Conservation (phyloP, 1,140 invertebrate genomes). For the Cherax quadricarinatus region DNA sequence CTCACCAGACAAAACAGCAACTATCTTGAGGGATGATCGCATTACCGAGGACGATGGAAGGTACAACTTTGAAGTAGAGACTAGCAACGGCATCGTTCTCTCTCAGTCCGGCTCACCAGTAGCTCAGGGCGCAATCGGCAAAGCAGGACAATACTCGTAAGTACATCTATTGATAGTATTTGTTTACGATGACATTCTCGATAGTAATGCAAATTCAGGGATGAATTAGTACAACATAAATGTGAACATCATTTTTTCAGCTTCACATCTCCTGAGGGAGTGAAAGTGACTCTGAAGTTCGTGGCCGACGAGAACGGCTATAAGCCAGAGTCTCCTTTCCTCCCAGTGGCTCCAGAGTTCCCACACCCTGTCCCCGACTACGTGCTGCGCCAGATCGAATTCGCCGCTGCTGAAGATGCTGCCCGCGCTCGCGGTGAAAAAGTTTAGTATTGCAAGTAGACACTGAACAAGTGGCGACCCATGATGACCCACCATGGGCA, state of each 20-base stretch:
- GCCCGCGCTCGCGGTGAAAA: not conserved
- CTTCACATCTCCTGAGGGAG: not conserved
- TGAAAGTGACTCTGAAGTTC: not conserved
- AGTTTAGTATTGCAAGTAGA: not conserved
- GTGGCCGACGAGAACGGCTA: too few species aligned
- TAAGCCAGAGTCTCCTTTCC: too few species aligned
- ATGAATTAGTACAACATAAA: too few species aligned
- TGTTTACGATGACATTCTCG: not conserved
- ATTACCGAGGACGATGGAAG: not conserved
- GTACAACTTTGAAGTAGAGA: slow-evolving; percentile 46
- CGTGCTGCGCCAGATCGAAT: not conserved
- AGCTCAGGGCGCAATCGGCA: not conserved
- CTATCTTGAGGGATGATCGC: not conserved
- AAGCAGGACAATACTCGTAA: not conserved
- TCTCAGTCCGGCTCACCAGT: not conserved
- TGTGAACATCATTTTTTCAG: not conserved
- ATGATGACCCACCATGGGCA: not conserved
- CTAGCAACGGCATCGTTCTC: slow-evolving; percentile 38
- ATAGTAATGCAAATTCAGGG: not conserved
- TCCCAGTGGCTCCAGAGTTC: too few species aligned
- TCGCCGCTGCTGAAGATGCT: not conserved
- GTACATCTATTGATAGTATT: not conserved
- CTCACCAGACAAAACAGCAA: not conserved
- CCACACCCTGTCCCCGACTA: not conserved
- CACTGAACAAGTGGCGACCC: too few species aligned